Percentiles rank a stretch among this genome's conserved stretches.
These are phyloP conservation scores for Acanthacorydalis orientalis DNA, from an alignment of 2,888 invertebrate genomes.

Conservation along the genomic window DNA sequence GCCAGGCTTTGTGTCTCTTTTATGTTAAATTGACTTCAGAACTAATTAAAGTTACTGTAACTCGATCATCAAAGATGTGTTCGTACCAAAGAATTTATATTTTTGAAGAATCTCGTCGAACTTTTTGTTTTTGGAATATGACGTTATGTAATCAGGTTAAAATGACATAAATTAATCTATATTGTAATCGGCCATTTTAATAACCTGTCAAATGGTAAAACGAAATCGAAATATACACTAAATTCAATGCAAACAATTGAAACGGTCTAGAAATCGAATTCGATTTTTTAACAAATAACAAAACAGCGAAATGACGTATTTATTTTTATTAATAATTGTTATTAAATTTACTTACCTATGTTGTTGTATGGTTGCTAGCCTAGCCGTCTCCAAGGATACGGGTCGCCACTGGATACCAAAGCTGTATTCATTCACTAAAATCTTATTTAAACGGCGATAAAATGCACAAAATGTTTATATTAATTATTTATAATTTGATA, in stretches of 20 bases:
- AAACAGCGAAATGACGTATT: neutral
- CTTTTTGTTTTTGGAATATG: neutral
- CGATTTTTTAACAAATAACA: too few relatives aligned
- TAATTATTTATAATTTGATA: too few relatives aligned
- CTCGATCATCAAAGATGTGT: too few relatives aligned
- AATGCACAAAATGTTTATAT: too few relatives aligned
- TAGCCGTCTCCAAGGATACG: slow-evolving; percentile 30
- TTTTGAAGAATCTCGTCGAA: neutral
- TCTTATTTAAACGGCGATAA: neutral
- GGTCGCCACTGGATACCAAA: slow-evolving; percentile 7
- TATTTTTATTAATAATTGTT: neutral
- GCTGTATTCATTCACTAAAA: slow-evolving; percentile 1
- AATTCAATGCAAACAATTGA: too few relatives aligned
- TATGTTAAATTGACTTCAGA: neutral
- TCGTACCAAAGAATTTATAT: neutral
- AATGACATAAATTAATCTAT: too few relatives aligned
- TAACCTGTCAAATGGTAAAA: too few relatives aligned
- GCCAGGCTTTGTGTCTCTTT: too few relatives aligned
- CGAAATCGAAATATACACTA: too few relatives aligned
- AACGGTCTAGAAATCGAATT: too few relatives aligned
- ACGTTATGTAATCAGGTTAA: too few relatives aligned
- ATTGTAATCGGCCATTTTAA: too few relatives aligned
- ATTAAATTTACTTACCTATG: slow-evolving; percentile 16
- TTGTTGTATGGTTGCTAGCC: slow-evolving; percentile 31
- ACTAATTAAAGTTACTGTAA: neutral